Base-by-base conservation (phyloP, 2,888 invertebrate genomes). In the Callinectes sapidus region DNA sequence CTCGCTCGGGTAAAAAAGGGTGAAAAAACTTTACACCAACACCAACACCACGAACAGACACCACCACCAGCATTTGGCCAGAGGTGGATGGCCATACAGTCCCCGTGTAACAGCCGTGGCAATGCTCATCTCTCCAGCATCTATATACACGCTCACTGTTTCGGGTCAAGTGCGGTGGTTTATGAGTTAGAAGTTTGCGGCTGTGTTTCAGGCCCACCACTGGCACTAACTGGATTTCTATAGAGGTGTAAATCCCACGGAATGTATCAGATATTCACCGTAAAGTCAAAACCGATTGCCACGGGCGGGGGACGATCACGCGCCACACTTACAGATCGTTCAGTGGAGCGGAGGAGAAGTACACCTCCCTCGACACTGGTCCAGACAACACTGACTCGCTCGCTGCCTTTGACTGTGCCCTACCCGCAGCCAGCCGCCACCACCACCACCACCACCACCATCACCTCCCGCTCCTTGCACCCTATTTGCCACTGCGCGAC, bases 311-410 rank as follows among this genome's bases (percentile, higher is more conserved):
- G 28, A 23, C 10, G 81, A 35, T 81, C 32, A 42, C 88, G 42
- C 55, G 77, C 89, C 91, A n/a, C 35, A 77, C 91, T 88, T 81
- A 91, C 91, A 89, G 66, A 48, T 39, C 39, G 77, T 16, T 86
- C 77, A 85, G 89, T 66, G 89, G 85, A 89, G 89, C 92, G 85
- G 77, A 23, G 85, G 87, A 42, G 28, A 35, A 32, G 55, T 55
- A 89, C 92, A 86, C 81, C 92, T 92, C 85, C 39, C 92, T 61
- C 92, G 66, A 81, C 92, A 92, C 92, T 54, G 61, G 85, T 81
- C 89, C 89, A 71, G 71, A 66, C 61, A 89, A 92, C 92, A 92
- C 92, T 92, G 77, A 85, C 85, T 89, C 92, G 89, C 16, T 32
- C 32, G 88, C 55, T 55, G 32, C 88, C 55, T 55, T 32, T 35